Conservation (phyloP, 23 tunicate species). For the Clavelina lepadiformis region DNA sequence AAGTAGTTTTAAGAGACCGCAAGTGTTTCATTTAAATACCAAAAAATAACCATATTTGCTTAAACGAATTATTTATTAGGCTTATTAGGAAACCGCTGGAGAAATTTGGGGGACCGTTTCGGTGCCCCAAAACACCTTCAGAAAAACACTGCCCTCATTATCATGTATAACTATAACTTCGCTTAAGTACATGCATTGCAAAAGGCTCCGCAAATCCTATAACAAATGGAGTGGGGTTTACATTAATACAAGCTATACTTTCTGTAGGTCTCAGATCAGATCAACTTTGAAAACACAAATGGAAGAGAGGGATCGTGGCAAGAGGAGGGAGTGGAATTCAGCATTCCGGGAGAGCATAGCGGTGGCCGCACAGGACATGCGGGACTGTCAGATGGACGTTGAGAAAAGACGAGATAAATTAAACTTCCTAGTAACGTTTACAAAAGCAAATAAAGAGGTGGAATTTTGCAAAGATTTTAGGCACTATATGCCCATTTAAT, state of each 20-base stretch:
- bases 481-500: too few relatives aligned
- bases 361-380: conserved; percentile 48
- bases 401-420: conserved; percentile 47
- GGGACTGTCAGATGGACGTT: conserved; percentile 46
- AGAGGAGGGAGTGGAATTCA: conserved; percentile 19
- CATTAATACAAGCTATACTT: not conserved
- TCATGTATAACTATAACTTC: too few relatives aligned
- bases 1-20: too few relatives aligned
- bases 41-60: too few relatives aligned
- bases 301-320: conserved; percentile 43
- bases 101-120: too few relatives aligned
- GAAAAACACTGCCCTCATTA: too few relatives aligned
- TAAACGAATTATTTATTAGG: too few relatives aligned
- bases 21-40: too few relatives aligned
- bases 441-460: conserved; percentile 84
- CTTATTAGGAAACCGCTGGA: too few relatives aligned
- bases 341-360: conserved; percentile 49
- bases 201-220: too few relatives aligned
- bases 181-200: too few relatives aligned
- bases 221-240: not conserved
- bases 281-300: conserved; percentile 68
- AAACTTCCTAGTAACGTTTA: conserved; percentile 53
- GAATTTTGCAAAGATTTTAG: conserved; percentile 5
- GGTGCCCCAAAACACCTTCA: too few relatives aligned
- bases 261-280: conserved; percentile 56